Percentiles rank a stretch among this genome's conserved stretches.
These are phyloP conservation scores for Baryphthengus martii DNA, from an alignment of 2,113 vertebrate species.

Conservation along the genomic window DNA sequence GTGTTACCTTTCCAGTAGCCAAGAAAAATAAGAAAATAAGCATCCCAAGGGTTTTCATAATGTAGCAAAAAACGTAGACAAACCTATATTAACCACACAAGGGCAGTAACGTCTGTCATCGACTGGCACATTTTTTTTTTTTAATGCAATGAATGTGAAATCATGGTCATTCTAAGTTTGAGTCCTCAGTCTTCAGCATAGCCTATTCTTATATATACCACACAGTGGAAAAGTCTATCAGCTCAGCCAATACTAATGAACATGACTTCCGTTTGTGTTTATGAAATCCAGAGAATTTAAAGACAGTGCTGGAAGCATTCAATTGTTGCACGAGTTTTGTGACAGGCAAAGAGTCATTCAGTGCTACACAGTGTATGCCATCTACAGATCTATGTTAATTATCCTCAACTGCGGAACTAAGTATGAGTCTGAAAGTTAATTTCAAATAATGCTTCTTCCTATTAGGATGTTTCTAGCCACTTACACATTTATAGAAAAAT, in stretches of 20 bases:
- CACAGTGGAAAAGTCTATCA: neutral
- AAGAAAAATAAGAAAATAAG: slow-evolving; percentile 42
- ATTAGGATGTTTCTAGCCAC: neutral
- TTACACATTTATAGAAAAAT: neutral
- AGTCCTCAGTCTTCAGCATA: neutral
- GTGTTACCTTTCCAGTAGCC: neutral
- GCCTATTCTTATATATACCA: neutral
- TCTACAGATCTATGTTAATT: neutral
- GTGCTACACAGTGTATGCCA: neutral
- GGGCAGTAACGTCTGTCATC: slow-evolving; percentile 9
- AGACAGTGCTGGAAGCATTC: neutral
- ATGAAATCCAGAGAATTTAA: neutral
- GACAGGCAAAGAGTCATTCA: neutral
- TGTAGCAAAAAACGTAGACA: neutral
- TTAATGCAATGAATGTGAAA: neutral
- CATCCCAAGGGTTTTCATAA: neutral
- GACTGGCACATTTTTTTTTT: neutral
- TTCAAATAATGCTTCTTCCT: neutral
- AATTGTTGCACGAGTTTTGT: neutral
- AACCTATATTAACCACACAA: slow-evolving; percentile 1
- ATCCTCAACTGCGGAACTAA: neutral
- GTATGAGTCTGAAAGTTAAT: neutral
- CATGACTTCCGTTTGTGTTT: neutral
- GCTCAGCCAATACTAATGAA: neutral
- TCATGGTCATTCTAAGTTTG: neutral